These are phyloP conservation scores for Polymixis lichenea DNA, from an alignment of 2,888 invertebrate genomes.

Conservation along the genomic window DNA sequence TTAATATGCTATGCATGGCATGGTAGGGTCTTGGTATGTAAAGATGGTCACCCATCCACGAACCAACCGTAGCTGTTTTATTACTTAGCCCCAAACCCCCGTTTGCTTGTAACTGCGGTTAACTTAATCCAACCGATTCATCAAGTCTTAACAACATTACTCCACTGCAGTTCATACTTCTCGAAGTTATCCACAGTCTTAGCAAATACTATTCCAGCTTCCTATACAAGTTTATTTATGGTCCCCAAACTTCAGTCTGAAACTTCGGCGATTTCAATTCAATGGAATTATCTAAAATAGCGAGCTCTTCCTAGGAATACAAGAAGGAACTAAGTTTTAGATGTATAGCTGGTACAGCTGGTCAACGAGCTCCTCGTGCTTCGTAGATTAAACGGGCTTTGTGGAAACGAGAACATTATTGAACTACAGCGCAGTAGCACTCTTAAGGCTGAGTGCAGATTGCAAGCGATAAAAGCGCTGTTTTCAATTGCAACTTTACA, in stretches of 20 bases:
- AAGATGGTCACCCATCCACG: too few species aligned
- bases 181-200: conserved; percentile 11
- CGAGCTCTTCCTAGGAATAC: conserved; percentile 28
- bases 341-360: conserved; percentile 52
- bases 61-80: too few species aligned
- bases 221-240: conserved; percentile 42
- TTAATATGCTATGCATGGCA: too few species aligned
- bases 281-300: conserved; percentile 49
- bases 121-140: conserved; percentile 13
- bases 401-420: conserved; percentile 35
- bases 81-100: too few species aligned
- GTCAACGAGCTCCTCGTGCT: conserved; percentile 21
- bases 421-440: conserved; percentile 15
- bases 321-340: conserved; percentile 40
- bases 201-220: conserved; percentile 21
- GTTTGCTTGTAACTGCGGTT: background rate
- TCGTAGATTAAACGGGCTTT: conserved; percentile 54
- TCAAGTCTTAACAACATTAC: conserved; percentile 24
- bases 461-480: conserved; percentile 7
- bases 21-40: too few species aligned
- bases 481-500: conserved; percentile 24
- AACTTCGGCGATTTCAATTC: conserved; percentile 47
- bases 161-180: conserved; percentile 6
- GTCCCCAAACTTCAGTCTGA: conserved; percentile 19
- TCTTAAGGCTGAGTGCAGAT: conserved; percentile 13